Evolutionary conservation across 2,113 vertebrate genomes (phyloP).

Genomic region (Strix uralensis): DNA sequence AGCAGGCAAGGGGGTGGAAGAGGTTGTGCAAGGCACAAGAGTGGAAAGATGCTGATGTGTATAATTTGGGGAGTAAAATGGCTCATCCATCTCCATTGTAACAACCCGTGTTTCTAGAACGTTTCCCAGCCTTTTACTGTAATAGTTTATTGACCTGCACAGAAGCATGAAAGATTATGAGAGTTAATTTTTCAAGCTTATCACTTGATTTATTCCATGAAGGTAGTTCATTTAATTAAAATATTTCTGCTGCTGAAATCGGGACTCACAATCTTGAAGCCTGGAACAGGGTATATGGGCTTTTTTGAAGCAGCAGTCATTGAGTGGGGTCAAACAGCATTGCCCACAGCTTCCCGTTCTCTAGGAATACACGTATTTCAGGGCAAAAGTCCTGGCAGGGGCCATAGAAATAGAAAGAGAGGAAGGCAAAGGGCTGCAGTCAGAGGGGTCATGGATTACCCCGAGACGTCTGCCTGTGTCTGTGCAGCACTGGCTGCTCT

Average conservation of each 20-base stretch:
- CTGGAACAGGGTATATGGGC: neutral
- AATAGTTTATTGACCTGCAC: constrained; percentile 43
- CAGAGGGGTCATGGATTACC: neutral
- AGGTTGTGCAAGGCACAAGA: neutral
- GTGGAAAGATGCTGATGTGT: neutral
- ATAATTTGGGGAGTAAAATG: neutral
- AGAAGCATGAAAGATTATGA: constrained; percentile 6
- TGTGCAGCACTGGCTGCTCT: neutral
- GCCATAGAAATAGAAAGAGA: neutral
- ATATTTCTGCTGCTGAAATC: neutral
- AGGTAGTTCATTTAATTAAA: constrained; percentile 57
- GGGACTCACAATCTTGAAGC: neutral
- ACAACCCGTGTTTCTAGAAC: neutral
- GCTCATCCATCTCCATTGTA: neutral
- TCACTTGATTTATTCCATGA: constrained; percentile 40
- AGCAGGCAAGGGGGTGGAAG: neutral
- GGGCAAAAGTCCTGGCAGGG: neutral
- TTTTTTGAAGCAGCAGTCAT: neutral
- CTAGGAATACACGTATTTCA: neutral
- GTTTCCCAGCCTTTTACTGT: constrained; percentile 13
- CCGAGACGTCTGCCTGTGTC: neutral
- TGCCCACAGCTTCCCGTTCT: neutral
- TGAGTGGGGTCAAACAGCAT: neutral
- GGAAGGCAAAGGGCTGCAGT: neutral
- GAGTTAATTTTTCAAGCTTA: constrained; percentile 55